Evolutionary conservation across 2,888 invertebrate species (phyloP), one percentile per base, ranked within the genome.

Genomic region (Scaeva pyrastri): DNA sequence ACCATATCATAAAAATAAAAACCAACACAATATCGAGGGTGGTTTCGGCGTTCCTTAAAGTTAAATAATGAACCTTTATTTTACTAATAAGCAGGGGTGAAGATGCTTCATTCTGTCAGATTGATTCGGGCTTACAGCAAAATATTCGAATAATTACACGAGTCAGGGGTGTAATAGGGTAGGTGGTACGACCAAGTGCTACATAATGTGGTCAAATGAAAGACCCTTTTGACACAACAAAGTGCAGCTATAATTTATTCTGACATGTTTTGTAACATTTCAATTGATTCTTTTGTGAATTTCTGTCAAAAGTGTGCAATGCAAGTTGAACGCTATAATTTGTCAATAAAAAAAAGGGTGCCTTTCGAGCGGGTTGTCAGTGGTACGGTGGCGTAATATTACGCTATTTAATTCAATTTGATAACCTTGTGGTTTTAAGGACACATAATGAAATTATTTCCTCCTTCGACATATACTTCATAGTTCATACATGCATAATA

Each of bases 211-310:
- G 68, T 71, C 58, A 66, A 77, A 16, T 56, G 41, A 73, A 41
- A 71, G 41, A 36, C 79, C 31, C 36, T 23, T 50, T 31, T n/a
- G 14, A 23, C 72, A 23, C 12, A 52, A 43, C 12, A 52, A 43
- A 56, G 66, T 74, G 74, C 50, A 74, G 50, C 62, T 90, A 90
- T 91, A 91, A 91, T 92, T 91, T 91, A 90, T 90, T 90, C 90
- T 92, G 91, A 91, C 92, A 91, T 91, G 92, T 92, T 92, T 91
- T 90, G 91, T 90, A 92, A 92, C 91, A 91, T 91, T 91, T 91
- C 90, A 91, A 91, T 92, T 92, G 92, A 90, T 90, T 91, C 89
- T 88, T 90, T 91, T 91, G 91, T 91, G 88, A 79, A 84, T 58
- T 77, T 19, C 74, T 77, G 68, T 82, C 81, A 80, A 78, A 85